phyloP scores from a whole-genome alignment of 2,113 vertebrate species.

The Danio rerio region DNA sequence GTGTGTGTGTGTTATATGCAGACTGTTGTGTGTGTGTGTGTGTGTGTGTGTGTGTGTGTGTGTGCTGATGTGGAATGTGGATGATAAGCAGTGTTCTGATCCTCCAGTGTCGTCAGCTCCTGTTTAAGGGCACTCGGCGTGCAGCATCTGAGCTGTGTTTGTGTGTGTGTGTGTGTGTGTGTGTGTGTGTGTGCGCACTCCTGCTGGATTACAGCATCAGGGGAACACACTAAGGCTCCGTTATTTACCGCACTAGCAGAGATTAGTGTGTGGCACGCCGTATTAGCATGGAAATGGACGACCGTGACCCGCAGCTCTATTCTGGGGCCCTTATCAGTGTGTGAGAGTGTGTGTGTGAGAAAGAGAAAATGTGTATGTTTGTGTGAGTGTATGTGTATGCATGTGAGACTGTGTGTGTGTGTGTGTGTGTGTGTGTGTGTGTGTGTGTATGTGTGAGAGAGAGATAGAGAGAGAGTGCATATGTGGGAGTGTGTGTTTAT shows the following conservation, averaged over 20 bases:
- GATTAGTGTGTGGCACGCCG: conserved; percentile 27
- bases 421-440: background rate
- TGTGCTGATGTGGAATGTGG: too few relatives aligned
- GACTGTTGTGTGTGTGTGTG: too few relatives aligned
- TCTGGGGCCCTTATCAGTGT: background rate
- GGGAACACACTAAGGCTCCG: background rate
- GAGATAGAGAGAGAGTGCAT: too few relatives aligned
- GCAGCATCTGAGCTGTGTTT: too few relatives aligned
- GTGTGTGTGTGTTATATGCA: too few relatives aligned
- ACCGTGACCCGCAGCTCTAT: conserved; percentile 1
- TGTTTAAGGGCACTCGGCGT: too few relatives aligned
- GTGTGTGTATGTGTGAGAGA: background rate
- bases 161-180: too few relatives aligned
- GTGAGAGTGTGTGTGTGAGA: background rate
- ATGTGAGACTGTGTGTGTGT: conserved; percentile 12
- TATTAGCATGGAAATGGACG: conserved; percentile 60
- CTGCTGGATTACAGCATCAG: background rate
- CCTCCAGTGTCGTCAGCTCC: too few relatives aligned
- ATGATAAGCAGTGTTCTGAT: too few relatives aligned
- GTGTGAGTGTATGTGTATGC: background rate
- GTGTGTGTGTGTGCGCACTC: background rate
- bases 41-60: too few relatives aligned
- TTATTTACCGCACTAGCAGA: background rate
- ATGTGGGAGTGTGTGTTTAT: too few relatives aligned
- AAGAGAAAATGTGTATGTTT: too few relatives aligned